Percentiles rank a stretch among this genome's conserved stretches.
Evolutionary conservation across 2,797 vertebrate species (phyloP).

Genomic region (Pachyuromys duprasi): DNA sequence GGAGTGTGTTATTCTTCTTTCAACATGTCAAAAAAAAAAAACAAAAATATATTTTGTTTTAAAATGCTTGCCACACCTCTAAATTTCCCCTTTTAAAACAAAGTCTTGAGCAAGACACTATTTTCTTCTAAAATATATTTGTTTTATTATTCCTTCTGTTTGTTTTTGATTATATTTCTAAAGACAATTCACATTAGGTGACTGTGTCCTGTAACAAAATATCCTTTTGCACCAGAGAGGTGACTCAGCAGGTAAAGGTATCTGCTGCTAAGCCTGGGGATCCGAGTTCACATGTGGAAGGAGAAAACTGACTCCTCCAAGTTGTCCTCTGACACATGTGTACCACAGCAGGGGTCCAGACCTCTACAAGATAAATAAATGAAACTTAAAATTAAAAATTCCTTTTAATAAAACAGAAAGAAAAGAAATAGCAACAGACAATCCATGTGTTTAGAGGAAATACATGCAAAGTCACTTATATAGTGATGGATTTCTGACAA

Average conservation of each 20-base stretch:
- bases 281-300: neutral
- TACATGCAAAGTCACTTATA: too few relatives aligned
- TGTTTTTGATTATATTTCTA: neutral
- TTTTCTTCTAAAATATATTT: slow-evolving; percentile 4
- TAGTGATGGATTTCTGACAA: neutral
- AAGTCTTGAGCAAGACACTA: neutral
- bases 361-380: neutral
- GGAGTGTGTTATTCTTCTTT: neutral
- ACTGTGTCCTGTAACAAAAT: neutral
- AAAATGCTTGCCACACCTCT: neutral
- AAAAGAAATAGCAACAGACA: neutral
- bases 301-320: neutral
- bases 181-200: neutral
- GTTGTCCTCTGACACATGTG: neutral
- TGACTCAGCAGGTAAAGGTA: neutral
- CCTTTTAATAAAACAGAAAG: neutral
- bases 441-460: neutral
- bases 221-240: neutral
- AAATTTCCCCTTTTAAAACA: neutral
- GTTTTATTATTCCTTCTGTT: neutral
- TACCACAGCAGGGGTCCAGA: neutral
- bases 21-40: neutral
- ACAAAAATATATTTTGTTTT: neutral
- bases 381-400: neutral
- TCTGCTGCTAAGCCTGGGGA: neutral